These are phyloP conservation scores for Hydrozoanthus tunicans DNA, from an alignment of 64 coral and sea anemone genomes.

Conservation along the genomic window DNA sequence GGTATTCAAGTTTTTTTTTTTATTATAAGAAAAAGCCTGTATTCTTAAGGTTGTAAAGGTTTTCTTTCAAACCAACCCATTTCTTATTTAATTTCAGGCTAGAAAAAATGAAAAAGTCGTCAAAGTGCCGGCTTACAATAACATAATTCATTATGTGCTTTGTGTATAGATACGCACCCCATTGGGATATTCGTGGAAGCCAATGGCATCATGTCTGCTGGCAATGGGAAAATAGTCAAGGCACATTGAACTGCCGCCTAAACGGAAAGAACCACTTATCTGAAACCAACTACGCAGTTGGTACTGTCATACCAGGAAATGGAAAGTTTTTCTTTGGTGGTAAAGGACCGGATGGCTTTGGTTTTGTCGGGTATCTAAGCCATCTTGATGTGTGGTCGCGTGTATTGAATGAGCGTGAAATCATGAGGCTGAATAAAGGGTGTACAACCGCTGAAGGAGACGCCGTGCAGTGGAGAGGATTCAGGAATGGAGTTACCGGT, in stretches of 20 bases:
- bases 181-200: too few relatives aligned
- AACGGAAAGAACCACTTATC: not conserved
- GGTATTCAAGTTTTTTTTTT: too few relatives aligned
- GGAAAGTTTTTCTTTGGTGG: conserved; percentile 15
- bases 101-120: too few relatives aligned
- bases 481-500: not conserved
- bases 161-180: too few relatives aligned
- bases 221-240: conserved; percentile 1
- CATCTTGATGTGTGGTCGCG: conserved; percentile 5
- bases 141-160: too few relatives aligned
- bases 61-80: too few relatives aligned
- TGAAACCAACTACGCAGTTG: not conserved
- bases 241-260: not conserved
- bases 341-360: not conserved
- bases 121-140: too few relatives aligned
- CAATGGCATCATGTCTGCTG: conserved; percentile 15
- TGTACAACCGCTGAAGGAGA: conserved; percentile 5
- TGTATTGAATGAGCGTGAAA: not conserved
- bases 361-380: not conserved
- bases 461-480: conserved; percentile 14
- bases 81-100: too few relatives aligned
- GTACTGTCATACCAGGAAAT: not conserved
- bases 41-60: too few relatives aligned
- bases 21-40: too few relatives aligned
- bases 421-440: not conserved